Evolutionary conservation across 1,140 invertebrate species (phyloP), one percentile per base, ranked within the genome.

Genomic region (Contarinia nasturtii): DNA sequence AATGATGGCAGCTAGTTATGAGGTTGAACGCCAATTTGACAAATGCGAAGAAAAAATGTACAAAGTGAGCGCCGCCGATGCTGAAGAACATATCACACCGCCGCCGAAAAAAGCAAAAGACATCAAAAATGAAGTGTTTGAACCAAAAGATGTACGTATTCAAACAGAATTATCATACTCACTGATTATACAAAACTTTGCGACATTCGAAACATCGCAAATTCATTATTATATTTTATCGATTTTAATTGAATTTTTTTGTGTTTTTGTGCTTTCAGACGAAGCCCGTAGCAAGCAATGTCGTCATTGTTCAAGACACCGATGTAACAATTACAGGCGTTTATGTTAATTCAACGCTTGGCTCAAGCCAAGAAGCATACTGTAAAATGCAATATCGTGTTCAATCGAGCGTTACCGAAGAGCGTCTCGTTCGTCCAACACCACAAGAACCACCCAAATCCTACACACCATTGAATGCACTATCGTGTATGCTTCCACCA

Each of bases 1-100:
- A 14, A 93, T 94, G 53, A 68, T 94, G 51, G 85, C 88, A 2
- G 88, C 88, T 18, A 89, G 83, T 49, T 91, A 91, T 58, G 87
- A 91, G 58, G 84, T 83, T 61, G 70, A 74, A 38, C 52, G 61
- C 0, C 61, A 63, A 47, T 33, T 63, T 46, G 59, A 63, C 47
- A 58, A 46, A 40, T 45, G 33, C 55, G 60, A 66, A 66, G 65
- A 65, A 68, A 27, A 27, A 27, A 66, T 64, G 61, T 58, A 54
- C 52, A 53, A 54, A 54, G 50, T 60, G 64, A 37, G 33, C 34
- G 58, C 60, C 60, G n/a, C n/a, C 27, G 27, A 27, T 27, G 59
- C 55, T 63, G 65, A 14, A 70, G 69, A 56, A 64, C 67, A 57
- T 63, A 69, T 56, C 55, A 55, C 33, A 44, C 46, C 20, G 14